Percentiles rank a stretch among this genome's conserved stretches.
Conservation (phyloP, 2,888 invertebrate species). For the Pinctada fucata region DNA sequence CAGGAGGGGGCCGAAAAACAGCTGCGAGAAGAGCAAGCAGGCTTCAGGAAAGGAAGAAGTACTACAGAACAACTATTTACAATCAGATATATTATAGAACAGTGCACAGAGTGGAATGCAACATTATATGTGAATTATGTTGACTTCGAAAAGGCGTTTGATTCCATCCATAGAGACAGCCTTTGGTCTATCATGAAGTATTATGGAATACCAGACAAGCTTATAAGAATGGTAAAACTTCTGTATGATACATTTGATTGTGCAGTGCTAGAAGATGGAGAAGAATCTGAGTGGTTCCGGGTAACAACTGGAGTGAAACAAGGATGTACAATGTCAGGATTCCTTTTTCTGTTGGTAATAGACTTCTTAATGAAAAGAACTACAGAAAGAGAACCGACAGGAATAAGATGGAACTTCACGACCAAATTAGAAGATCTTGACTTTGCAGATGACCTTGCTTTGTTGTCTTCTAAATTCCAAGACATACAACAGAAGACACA, state of each 20-base stretch:
- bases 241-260: background rate
- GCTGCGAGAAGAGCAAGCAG: conserved; percentile 25
- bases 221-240: conserved; percentile 5
- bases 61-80: conserved; percentile 27
- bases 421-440: background rate
- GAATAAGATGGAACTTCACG: conserved; percentile 1
- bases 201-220: conserved; percentile 16
- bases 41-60: conserved; percentile 15
- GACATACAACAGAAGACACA: too few species aligned
- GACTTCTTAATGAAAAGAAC: background rate
- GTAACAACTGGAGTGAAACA: conserved; percentile 22
- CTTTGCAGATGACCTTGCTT: conserved; percentile 15
- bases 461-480: background rate
- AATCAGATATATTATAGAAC: conserved; percentile 16
- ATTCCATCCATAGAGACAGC: conserved; percentile 13
- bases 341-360: conserved; percentile 12
- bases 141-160: conserved; percentile 10
- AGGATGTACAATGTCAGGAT: conserved; percentile 10
- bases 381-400: too few species aligned
- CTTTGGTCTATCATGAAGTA: conserved; percentile 21
- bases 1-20: conserved; percentile 3
- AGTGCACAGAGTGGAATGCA: conserved; percentile 16
- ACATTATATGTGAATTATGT: background rate
- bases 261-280: conserved; percentile 5
- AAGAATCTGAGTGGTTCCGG: conserved; percentile 11